Evolutionary conservation across 1,140 invertebrate genomes (phyloP).

Genomic region (Whitmania pigra): DNA sequence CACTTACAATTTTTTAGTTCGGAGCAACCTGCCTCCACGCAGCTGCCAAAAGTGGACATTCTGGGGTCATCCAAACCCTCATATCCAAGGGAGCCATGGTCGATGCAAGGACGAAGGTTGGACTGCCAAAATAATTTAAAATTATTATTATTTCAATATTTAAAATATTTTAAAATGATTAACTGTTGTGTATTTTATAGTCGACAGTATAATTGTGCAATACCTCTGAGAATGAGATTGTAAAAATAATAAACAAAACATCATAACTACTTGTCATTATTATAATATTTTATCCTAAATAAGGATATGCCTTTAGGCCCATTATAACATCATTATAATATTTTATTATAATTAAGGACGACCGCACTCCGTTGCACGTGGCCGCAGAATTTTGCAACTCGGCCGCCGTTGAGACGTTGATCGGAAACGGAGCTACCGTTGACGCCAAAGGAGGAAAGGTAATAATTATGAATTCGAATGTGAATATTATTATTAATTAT

Average conservation of each 20-base stretch:
- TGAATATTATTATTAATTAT: background rate
- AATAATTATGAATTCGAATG: too few species aligned
- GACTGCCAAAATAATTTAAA: constrained; percentile 26
- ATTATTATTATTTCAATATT: too few species aligned
- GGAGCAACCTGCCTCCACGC: constrained; percentile 46
- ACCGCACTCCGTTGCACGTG: constrained; percentile 94
- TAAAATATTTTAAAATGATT: too few species aligned
- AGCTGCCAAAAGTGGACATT: constrained; percentile 60
- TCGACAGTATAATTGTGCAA: too few species aligned
- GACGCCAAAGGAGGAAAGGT: constrained; percentile 67
- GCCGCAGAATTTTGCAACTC: constrained; percentile 93
- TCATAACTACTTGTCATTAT: background rate
- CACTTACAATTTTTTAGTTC: constrained; percentile 22
- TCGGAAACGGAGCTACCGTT: constrained; percentile 91
- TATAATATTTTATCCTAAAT: background rate
- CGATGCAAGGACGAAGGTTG: constrained; percentile 81
- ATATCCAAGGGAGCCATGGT: constrained; percentile 90
- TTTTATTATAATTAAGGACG: constrained; percentile 54
- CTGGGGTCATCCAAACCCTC: constrained; percentile 88
- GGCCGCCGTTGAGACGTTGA: constrained; percentile 82
- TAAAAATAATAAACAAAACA: too few species aligned
- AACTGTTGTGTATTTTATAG: too few species aligned
- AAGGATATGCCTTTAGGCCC: too few species aligned
- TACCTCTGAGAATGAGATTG: too few species aligned
- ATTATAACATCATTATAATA: too few species aligned